These are phyloP conservation scores for Balanococcus diminutus DNA, from an alignment of 2,888 invertebrate genomes.

Conservation along the genomic window DNA sequence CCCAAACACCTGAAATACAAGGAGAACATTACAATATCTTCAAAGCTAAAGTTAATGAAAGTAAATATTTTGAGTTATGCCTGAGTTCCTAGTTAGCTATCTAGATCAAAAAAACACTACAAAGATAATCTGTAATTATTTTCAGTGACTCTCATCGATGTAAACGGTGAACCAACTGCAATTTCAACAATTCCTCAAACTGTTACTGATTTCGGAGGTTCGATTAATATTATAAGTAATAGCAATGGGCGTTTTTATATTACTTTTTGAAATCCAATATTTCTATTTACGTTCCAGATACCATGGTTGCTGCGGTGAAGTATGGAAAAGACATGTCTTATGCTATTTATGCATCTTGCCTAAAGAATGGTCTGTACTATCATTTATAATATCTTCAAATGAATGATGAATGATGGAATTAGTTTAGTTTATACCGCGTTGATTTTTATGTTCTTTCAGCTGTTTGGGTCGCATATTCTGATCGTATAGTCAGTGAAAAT, in stretches of 20 bases:
- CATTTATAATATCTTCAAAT: no score
- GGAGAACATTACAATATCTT: background rate
- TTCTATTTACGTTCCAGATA: background rate
- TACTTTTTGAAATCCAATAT: background rate
- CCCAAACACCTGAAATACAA: background rate
- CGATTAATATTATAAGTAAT: background rate
- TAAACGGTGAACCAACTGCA: background rate
- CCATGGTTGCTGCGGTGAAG: background rate
- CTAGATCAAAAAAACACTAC: background rate
- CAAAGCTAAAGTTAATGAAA: background rate
- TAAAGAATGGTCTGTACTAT: background rate
- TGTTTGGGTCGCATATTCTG: constrained; percentile 4
- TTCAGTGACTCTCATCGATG: background rate
- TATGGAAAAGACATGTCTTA: background rate
- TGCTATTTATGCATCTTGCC: constrained; percentile 1
- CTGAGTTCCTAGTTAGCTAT: background rate
- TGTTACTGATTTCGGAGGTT: background rate
- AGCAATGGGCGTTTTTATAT: background rate
- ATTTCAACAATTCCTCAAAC: background rate
- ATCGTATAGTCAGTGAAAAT: background rate
- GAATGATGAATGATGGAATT: no score
- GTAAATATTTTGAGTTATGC: no score
- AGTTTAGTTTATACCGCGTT: no score
- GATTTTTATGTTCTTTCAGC: background rate
- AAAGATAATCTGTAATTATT: background rate